phyloP scores from a whole-genome alignment of 1,140 invertebrate species.

The Pogonognathellus flavescens region DNA sequence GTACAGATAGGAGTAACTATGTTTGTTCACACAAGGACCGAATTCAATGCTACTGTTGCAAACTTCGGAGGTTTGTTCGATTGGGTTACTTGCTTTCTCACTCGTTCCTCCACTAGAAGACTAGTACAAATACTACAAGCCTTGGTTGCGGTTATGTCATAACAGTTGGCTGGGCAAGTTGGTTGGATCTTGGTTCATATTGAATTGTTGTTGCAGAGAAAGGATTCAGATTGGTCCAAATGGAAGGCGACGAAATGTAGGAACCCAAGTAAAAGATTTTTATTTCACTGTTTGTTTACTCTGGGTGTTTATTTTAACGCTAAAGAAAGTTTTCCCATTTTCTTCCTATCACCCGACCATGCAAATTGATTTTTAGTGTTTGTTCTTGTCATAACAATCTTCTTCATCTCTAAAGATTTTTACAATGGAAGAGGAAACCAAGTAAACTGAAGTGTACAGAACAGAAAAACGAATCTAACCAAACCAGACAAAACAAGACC shows the following conservation, averaged over 20 bases:
- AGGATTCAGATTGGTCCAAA: background rate
- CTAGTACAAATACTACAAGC: too few species aligned
- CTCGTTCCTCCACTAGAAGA: too few species aligned
- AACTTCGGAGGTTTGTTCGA: too few species aligned
- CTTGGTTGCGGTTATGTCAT: too few species aligned
- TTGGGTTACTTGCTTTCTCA: too few species aligned
- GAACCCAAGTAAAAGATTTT: background rate
- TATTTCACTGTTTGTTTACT: conserved; percentile 21
- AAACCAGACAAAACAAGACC: background rate
- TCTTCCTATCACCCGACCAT: conserved; percentile 38
- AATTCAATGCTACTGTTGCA: too few species aligned
- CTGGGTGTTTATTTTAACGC: conserved; percentile 38
- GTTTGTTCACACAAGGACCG: too few species aligned
- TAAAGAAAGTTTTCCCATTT: conserved; percentile 42
- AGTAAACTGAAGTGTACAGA: background rate
- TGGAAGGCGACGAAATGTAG: background rate
- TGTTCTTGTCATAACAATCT: conserved; percentile 55
- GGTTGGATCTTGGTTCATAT: too few species aligned
- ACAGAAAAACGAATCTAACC: background rate
- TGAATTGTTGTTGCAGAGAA: too few species aligned
- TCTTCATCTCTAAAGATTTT: conserved; percentile 10
- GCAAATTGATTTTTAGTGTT: conserved; percentile 58
- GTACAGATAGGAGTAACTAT: too few species aligned
- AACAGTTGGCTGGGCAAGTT: too few species aligned
- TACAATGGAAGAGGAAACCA: conserved; percentile 14